A percentile compares a stretch with the other conserved stretches of the same genome.
phyloP scores from a whole-genome alignment of 2,888 invertebrate genomes.

The Pterostichus niger region DNA sequence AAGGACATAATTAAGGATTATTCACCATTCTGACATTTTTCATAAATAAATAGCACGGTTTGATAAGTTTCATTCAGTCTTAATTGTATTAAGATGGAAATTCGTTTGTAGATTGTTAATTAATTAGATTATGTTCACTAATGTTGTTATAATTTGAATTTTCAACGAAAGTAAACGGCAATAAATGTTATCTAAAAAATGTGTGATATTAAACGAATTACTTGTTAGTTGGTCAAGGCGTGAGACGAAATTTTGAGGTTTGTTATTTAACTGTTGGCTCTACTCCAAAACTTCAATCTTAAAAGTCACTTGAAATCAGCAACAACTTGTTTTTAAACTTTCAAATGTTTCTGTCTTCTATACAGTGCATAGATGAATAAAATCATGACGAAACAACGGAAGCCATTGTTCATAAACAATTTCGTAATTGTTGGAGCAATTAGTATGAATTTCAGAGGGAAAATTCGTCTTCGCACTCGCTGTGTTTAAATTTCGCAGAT shows the following conservation, averaged over 20 bases:
- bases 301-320: neutral
- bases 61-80: constrained; percentile 46
- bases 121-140: constrained; percentile 1
- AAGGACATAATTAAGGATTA: constrained; percentile 45
- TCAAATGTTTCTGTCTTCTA: neutral
- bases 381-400: too few species aligned
- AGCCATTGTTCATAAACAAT: too few species aligned
- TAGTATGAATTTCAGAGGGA: neutral
- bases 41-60: constrained; percentile 3
- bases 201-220: neutral
- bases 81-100: constrained; percentile 7
- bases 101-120: neutral
- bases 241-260: constrained; percentile 38
- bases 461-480: neutral
- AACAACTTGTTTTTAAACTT: neutral
- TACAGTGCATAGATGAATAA: too few species aligned
- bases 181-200: constrained; percentile 11
- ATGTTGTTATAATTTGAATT: constrained; percentile 33
- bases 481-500: neutral
- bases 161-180: neutral
- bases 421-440: too few species aligned
- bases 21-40: constrained; percentile 16
- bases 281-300: neutral
- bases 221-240: neutral
- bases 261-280: constrained; percentile 1